Percentiles rank a stretch among this genome's conserved stretches.
Conservation (phyloP, 37 sponge, comb jelly and placozoan genomes). For the Eunapius fragilis region DNA sequence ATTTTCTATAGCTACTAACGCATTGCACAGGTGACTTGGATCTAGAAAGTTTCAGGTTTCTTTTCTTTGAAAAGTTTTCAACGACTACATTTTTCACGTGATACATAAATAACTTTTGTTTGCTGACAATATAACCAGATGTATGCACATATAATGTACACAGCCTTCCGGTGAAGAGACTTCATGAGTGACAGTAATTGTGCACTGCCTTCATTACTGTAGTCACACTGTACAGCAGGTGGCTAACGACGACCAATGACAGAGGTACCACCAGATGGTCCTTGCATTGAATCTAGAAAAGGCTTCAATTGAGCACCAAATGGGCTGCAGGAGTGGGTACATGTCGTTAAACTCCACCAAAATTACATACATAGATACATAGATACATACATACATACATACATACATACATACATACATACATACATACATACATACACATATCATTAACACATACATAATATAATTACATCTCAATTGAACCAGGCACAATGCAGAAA, state of each 20-base stretch:
- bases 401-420: background rate
- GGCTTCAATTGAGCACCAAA: conserved; percentile 83
- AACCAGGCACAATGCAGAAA: no score
- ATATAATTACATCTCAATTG: no score
- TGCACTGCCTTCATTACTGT: background rate
- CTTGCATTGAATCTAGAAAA: conserved; percentile 57
- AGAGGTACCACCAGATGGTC: conserved; percentile 2
- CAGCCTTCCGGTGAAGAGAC: background rate
- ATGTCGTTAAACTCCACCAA: background rate
- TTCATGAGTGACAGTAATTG: background rate
- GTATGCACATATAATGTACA: background rate
- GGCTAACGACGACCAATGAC: background rate
- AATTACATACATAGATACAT: no score
- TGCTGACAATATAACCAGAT: background rate
- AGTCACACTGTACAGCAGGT: background rate
- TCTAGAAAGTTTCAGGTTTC: no score
- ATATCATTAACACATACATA: conserved; percentile 7
- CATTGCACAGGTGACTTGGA: no score
- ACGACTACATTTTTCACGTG: no score
- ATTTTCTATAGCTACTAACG: no score
- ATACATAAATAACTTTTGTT: background rate
- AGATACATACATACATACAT: no score
- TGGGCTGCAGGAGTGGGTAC: conserved; percentile 34
- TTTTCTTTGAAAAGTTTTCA: no score
- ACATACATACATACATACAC: conserved; percentile 25